Conservation (phyloP, 2,888 invertebrate species). For the Drosophila tripunctata region DNA sequence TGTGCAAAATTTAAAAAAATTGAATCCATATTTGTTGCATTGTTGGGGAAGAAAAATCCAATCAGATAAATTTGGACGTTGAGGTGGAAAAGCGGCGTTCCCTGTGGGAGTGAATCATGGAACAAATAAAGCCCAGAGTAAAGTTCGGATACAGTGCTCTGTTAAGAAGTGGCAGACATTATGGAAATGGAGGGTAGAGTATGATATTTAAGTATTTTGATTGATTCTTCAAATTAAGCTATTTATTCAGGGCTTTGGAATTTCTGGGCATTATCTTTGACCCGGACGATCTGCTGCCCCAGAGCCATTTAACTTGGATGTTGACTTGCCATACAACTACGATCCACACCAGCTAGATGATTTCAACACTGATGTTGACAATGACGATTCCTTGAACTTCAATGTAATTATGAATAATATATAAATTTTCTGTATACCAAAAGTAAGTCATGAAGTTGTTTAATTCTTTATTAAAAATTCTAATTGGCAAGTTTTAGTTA, state of each 20-base stretch:
- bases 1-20: neutral
- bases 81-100: slow-evolving; percentile 55
- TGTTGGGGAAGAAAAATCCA: too few species aligned
- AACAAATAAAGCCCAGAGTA: slow-evolving; percentile 41
- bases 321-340: neutral
- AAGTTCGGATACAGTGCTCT: slow-evolving; percentile 29
- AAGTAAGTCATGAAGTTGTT: neutral
- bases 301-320: slow-evolving; percentile 4
- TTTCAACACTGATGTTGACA: slow-evolving; percentile 59
- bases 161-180: slow-evolving; percentile 50
- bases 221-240: too few species aligned
- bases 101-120: slow-evolving; percentile 64
- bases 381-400: slow-evolving; percentile 66
- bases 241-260: slow-evolving; percentile 57
- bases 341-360: slow-evolving; percentile 33
- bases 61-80: too few species aligned
- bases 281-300: slow-evolving; percentile 50
- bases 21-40: neutral
- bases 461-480: neutral
- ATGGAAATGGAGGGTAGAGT: slow-evolving; percentile 54
- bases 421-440: too few species aligned
- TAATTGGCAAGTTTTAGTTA: neutral
- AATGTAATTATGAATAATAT: slow-evolving; percentile 64
- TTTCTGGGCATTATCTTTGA: slow-evolving; percentile 63
- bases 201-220: too few species aligned